These are phyloP conservation scores for Leptestheria dahalacensis DNA, from an alignment of 1,140 invertebrate genomes.

Conservation along the genomic window DNA sequence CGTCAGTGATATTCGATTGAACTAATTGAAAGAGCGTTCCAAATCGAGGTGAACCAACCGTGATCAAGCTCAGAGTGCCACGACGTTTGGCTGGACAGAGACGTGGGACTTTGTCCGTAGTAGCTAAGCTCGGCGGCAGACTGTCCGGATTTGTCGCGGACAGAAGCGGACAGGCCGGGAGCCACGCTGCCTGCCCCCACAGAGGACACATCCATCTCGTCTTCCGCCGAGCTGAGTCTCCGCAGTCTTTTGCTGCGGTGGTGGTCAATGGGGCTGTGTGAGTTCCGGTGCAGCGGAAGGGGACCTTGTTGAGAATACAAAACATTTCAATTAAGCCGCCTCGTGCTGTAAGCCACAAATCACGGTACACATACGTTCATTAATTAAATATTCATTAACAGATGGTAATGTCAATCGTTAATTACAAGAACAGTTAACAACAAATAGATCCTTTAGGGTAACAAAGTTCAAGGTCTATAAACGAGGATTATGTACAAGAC, in stretches of 20 bases:
- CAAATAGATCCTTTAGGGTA: too few relatives aligned
- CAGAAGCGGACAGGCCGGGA: conserved; percentile 26
- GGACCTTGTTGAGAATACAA: conserved; percentile 23
- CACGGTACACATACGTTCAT: neutral
- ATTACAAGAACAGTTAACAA: too few relatives aligned
- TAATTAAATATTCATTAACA: neutral
- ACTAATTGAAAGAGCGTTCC: too few relatives aligned
- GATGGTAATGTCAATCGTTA: neutral
- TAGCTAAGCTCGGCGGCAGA: conserved; percentile 31
- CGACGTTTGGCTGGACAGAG: conserved; percentile 34
- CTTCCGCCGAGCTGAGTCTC: conserved; percentile 40
- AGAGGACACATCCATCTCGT: conserved; percentile 32
- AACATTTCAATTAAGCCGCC: neutral
- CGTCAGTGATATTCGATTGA: too few relatives aligned
- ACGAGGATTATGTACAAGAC: too few relatives aligned
- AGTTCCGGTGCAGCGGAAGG: conserved; percentile 28
- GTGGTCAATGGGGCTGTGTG: conserved; percentile 33
- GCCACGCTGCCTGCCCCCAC: conserved; percentile 22
- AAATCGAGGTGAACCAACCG: conserved; percentile 27
- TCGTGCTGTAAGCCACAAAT: neutral
- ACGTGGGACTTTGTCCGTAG: conserved; percentile 41
- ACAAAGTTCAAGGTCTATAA: too few relatives aligned
- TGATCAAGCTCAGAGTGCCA: conserved; percentile 44
- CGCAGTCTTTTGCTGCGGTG: conserved; percentile 38
- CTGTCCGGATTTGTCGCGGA: conserved; percentile 28